phyloP scores from a whole-genome alignment of 2,797 vertebrate genomes.

The Peromyscus eremicus region DNA sequence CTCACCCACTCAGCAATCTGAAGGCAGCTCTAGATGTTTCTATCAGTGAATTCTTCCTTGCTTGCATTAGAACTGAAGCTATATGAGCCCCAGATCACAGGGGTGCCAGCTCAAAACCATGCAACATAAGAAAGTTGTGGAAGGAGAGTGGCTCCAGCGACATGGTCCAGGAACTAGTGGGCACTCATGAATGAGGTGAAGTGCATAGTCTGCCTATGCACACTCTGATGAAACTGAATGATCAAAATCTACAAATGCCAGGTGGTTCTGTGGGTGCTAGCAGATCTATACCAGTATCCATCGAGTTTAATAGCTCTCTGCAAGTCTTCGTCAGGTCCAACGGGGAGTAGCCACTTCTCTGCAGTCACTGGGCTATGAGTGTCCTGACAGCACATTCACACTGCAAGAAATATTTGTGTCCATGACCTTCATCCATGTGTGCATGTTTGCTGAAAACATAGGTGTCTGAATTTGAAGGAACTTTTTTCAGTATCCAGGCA shows the following conservation, averaged over 20 bases:
- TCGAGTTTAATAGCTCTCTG: not conserved
- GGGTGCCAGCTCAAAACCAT: not conserved
- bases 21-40: not conserved
- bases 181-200: not conserved
- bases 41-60: not conserved
- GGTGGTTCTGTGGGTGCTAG: not conserved
- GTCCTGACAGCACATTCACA: fast-evolving
- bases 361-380: fast-evolving
- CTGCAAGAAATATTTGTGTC: too few species aligned
- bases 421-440: fast-evolving
- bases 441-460: not conserved
- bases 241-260: not conserved
- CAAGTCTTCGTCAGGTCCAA: fast-evolving
- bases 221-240: not conserved
- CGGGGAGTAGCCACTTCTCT: fast-evolving
- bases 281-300: not conserved
- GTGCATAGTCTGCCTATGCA: not conserved
- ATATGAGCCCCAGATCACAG: not conserved
- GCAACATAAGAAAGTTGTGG: not conserved
- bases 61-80: not conserved
- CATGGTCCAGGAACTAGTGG: not conserved
- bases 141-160: not conserved
- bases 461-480: not conserved
- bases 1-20: not conserved
- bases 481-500: not conserved